phyloP scores from a whole-genome alignment of 2,113 vertebrate species.

The Pseudopodoces humilis region DNA sequence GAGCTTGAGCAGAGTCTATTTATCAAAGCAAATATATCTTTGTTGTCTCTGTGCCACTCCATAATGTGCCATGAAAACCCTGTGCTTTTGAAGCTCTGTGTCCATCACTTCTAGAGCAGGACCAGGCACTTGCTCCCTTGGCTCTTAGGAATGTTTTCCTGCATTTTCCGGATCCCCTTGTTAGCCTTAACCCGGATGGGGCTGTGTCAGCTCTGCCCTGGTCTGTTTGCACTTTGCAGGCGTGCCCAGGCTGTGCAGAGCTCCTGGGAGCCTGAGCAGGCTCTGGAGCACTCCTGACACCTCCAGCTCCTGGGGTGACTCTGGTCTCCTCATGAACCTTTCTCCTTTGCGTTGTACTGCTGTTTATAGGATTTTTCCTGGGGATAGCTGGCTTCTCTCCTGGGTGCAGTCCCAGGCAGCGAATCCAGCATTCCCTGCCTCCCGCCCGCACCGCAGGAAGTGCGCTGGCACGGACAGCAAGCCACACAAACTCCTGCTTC shows the following conservation, averaged over 20 bases:
- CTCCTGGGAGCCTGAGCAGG: background rate
- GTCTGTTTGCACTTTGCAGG: background rate
- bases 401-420: background rate
- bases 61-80: background rate
- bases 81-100: background rate
- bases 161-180: background rate
- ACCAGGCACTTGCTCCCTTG: background rate
- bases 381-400: background rate
- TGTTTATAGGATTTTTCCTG: background rate
- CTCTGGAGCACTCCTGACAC: background rate
- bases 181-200: background rate
- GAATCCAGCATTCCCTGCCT: background rate
- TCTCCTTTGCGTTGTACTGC: background rate
- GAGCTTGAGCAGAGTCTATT: background rate
- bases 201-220: background rate
- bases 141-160: background rate
- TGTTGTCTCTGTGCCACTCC: background rate
- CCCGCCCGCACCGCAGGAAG: fast-evolving
- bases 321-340: background rate
- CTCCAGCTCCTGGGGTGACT: background rate
- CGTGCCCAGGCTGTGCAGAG: background rate
- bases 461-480: background rate
- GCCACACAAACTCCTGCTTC: background rate
- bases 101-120: background rate
- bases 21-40: background rate